A percentile compares a stretch with the other conserved stretches of the same genome.
phyloP scores from a whole-genome alignment of 2,113 vertebrate genomes.

The Ascaphus truei region DNA sequence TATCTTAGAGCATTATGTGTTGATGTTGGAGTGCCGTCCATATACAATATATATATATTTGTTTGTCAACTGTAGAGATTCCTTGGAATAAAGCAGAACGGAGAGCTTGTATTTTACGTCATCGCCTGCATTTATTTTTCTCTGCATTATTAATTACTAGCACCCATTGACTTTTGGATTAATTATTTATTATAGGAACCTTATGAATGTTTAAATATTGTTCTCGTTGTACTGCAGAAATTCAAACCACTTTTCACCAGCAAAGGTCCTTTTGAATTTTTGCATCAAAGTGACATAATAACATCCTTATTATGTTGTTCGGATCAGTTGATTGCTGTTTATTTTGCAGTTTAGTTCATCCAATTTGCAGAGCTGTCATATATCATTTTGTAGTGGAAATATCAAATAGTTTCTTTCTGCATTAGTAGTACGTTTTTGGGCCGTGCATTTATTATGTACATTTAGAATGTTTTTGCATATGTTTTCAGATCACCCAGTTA shows the following conservation, averaged over 20 bases:
- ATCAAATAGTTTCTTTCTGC: too few relatives aligned
- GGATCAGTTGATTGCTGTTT: conserved; percentile 45
- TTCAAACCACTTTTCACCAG: conserved; percentile 37
- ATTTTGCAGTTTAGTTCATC: conserved; percentile 53
- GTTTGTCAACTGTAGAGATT: background rate
- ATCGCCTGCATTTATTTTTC: conserved; percentile 35
- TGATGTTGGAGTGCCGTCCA: too few relatives aligned
- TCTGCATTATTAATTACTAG: conserved; percentile 57
- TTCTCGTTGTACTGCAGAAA: conserved; percentile 55
- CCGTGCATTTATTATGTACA: too few relatives aligned
- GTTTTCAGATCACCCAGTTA: too few relatives aligned
- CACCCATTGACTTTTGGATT: conserved; percentile 54
- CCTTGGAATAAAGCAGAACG: conserved; percentile 9
- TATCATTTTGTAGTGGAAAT: too few relatives aligned
- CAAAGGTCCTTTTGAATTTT: conserved; percentile 37
- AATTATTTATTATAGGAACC: conserved; percentile 70
- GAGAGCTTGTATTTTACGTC: background rate
- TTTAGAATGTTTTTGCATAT: too few relatives aligned
- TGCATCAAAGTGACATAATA: conserved; percentile 52
- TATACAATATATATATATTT: too few relatives aligned
- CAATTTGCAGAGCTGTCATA: too few relatives aligned
- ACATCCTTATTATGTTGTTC: conserved; percentile 55
- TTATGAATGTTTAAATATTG: conserved; percentile 65
- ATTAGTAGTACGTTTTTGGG: too few relatives aligned
- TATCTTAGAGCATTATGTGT: too few relatives aligned